These are phyloP conservation scores for Luffia ferchaultella DNA, from an alignment of 2,888 invertebrate genomes.

Conservation along the genomic window DNA sequence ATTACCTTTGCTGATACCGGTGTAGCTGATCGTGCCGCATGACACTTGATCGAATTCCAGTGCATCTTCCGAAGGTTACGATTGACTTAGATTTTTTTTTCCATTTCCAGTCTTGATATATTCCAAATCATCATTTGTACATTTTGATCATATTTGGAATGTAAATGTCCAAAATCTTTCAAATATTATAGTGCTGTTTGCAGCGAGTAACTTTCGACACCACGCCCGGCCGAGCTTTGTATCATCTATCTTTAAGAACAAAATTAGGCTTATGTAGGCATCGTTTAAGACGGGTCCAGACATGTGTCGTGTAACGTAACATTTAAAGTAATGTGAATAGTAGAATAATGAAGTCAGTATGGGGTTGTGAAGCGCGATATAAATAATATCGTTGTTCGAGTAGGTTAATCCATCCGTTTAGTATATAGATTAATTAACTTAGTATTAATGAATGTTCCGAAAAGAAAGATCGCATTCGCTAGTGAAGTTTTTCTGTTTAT, in stretches of 20 bases:
- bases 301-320: not conserved
- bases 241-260: not conserved
- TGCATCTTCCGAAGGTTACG: constrained; percentile 37
- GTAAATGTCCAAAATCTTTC: not conserved
- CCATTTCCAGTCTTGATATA: constrained; percentile 30
- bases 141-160: constrained; percentile 14
- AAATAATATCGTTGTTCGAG: too few relatives aligned
- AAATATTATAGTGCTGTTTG: not conserved
- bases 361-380: too few relatives aligned
- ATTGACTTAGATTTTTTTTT: constrained; percentile 36
- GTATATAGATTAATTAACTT: too few relatives aligned
- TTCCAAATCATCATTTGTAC: constrained; percentile 18
- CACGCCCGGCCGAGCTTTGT: not conserved
- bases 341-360: too few relatives aligned
- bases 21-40: constrained; percentile 57
- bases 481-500: too few relatives aligned
- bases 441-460: too few relatives aligned
- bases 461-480: too few relatives aligned
- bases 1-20: constrained; percentile 30
- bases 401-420: too few relatives aligned
- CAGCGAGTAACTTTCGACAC: not conserved
- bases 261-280: not conserved
- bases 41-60: constrained; percentile 40
- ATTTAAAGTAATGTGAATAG: not conserved
- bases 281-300: not conserved